A percentile compares a stretch with the other conserved stretches of the same genome.
Conservation (phyloP, 2,888 invertebrate genomes). For the Odontocolon sp. region DNA sequence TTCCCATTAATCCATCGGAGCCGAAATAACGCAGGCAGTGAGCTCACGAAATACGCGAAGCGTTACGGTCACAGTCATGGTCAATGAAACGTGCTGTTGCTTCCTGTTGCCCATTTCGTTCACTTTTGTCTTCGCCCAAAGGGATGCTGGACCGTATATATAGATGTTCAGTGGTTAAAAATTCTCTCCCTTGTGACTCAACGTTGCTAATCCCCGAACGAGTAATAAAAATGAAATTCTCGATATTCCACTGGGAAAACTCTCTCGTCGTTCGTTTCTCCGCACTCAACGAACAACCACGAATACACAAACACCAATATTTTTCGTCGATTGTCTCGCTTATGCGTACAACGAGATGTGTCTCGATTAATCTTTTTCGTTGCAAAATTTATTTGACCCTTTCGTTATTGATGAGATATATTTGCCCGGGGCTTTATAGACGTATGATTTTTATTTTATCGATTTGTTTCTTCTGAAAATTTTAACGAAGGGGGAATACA, state of each 20-base stretch:
- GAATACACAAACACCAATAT: neutral
- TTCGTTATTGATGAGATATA: no score
- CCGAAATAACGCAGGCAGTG: conserved; percentile 33
- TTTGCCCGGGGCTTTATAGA: no score
- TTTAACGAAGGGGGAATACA: no score
- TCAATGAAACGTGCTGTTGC: conserved; percentile 51
- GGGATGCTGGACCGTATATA: neutral
- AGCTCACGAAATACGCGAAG: conserved; percentile 23
- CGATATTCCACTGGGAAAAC: conserved; percentile 27
- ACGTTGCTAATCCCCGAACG: conserved; percentile 19
- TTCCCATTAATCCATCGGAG: conserved; percentile 36
- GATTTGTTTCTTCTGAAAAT: no score
- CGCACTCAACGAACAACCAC: neutral
- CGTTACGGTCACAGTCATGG: conserved; percentile 53
- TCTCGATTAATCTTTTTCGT: conserved; percentile 42
- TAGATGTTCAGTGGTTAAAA: conserved; percentile 20
- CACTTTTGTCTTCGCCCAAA: conserved; percentile 37
- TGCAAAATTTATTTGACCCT: conserved; percentile 39
- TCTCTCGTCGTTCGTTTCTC: neutral
- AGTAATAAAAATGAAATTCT: conserved; percentile 50
- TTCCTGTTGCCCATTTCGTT: neutral
- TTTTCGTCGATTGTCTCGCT: no score
- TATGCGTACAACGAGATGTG: no score
- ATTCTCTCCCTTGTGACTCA: neutral
- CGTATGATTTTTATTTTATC: no score